Evolutionary conservation across 2,888 invertebrate species (phyloP).

Genomic region (Oxyteleia sp.): DNA sequence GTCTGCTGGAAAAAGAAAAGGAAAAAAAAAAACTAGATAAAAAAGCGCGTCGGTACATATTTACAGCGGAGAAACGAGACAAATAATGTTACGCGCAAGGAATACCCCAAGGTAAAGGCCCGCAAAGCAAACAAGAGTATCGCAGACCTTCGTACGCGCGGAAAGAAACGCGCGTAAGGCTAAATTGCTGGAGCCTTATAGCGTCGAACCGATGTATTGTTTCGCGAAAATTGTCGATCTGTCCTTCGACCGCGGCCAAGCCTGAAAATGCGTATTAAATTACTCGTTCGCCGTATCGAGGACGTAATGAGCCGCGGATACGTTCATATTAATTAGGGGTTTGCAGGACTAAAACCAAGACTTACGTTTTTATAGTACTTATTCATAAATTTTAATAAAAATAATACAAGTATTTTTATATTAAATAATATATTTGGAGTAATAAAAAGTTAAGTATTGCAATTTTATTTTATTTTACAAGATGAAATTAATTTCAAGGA

Average conservation of each 20-base stretch:
- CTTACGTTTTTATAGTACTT: too few species aligned
- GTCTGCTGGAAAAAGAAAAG: too few species aligned
- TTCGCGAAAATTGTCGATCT: slow-evolving; percentile 47
- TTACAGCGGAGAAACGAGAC: slow-evolving; percentile 23
- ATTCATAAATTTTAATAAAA: too few species aligned
- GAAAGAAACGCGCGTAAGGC: slow-evolving; percentile 11
- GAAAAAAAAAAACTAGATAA: too few species aligned
- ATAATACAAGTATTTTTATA: too few species aligned
- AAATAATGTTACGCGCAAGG: slow-evolving; percentile 23
- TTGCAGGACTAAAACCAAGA: too few species aligned
- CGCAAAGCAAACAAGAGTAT: slow-evolving; percentile 37
- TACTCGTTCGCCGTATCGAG: slow-evolving; percentile 41
- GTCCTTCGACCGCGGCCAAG: slow-evolving; percentile 38
- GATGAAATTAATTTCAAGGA: too few species aligned
- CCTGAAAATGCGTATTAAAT: slow-evolving; percentile 52
- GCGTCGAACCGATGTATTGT: slow-evolving; percentile 19
- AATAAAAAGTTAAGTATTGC: too few species aligned
- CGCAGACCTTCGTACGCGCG: slow-evolving; percentile 28
- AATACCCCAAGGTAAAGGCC: slow-evolving; percentile 30
- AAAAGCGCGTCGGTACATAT: slow-evolving; percentile 13
- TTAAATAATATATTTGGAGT: too few species aligned
- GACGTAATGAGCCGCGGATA: slow-evolving; percentile 42
- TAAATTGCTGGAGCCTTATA: slow-evolving; percentile 18
- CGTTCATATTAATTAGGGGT: slow-evolving; percentile 42
- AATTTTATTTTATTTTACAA: too few species aligned